Base-by-base conservation (phyloP, 2,113 vertebrate genomes). In the Marcusenius ussheri region DNA sequence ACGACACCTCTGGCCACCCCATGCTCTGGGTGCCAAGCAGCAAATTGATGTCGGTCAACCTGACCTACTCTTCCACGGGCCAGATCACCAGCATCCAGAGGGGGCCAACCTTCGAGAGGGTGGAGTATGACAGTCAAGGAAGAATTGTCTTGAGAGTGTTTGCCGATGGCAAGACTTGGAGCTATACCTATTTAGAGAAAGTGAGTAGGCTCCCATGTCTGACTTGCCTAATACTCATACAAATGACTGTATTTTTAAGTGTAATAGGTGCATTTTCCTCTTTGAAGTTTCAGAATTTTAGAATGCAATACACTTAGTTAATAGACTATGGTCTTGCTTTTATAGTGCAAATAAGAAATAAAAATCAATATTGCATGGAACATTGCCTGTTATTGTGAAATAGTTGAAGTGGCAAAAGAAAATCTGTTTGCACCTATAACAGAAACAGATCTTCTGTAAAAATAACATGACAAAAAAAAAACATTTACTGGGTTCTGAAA, bases 81-180 rank as follows among this genome's bases (percentile, higher is more conserved):
- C 98, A 98, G 90, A 97, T 99, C 90, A 97, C 97, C 90, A 97
- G 97, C 94, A 96, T 99, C 91, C 98, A 99, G 95, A 94, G 98
- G 91, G 98, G 98, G 8, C 96, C 97, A 0, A 98, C 98, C 3
- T 97, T 96, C 1, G 98, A 99, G 93, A 97, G 96, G 90, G 95
- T 98, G 0, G 98, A 98, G 90, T 98, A 98, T 45, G 98, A 99
- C 24, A 94, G 94, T 42, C 98, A 99, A 92, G 98, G 98, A 21
- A 97, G 98, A 35, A 96, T 99, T 66, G 96, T 98, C 21, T 98
- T 98, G 35, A 95, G 97, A 89, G 96, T 98, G 92, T 99, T 99
- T 92, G 97, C 98, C 13, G 98, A 99, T 90, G 98, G 98, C 19
- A 99, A 99, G 95, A 99, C 97, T 0, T 99, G 98, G 98, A 99